Base-by-base conservation (phyloP, 2,797 vertebrate genomes). In the Philypnodon macrostomus region DNA sequence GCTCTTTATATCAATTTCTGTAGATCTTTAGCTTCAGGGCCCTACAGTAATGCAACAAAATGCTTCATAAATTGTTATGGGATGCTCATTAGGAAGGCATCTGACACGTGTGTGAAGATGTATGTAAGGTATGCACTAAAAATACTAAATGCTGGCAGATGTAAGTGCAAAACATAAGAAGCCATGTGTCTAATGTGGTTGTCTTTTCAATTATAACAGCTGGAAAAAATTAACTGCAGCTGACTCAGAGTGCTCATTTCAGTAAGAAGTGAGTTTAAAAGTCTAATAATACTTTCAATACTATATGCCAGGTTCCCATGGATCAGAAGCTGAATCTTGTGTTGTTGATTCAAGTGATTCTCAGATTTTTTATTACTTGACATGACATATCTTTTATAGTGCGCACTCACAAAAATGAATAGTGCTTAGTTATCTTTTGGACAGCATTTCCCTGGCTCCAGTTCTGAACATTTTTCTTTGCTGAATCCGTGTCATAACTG, bases 371-470 rank as follows among this genome's bases (percentile, higher is more conserved):
- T n/a, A n/a, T 15, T 8, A 13, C 30, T 5, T 15, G 33, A 19
- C 29, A 2, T 13, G n/a, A 1, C 36, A 1, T 29, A 11, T 44
- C 19, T 4, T 1, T 2, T 13, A 1, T 9, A 46, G 47, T 29
- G 35, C 27, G 17, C 57, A 60, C 39, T 65, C 39, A 61, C 32
- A 59, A 12, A 47, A 39, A 29, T 57, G 36, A 71, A 29, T 54
- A 44, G 67, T 62, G 47, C 41, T 46, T 11, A 7, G 16, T 1
- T 27, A 57, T 31, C 57, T 18, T n/a, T 44, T 58, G 17, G 36
- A 40, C 44, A 21, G 36, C 11, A 35, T 63, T 77, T 73, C 73
- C 58, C 64, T 65, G 70, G 64, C 54, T 2, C 1, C 4, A 30
- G 26, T 36, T 14, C 18, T 5, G 5, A 52, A 41, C 18, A 23